Evolutionary conservation across 2,797 vertebrate species (phyloP).

Genomic region (Champsocephalus gunnari): DNA sequence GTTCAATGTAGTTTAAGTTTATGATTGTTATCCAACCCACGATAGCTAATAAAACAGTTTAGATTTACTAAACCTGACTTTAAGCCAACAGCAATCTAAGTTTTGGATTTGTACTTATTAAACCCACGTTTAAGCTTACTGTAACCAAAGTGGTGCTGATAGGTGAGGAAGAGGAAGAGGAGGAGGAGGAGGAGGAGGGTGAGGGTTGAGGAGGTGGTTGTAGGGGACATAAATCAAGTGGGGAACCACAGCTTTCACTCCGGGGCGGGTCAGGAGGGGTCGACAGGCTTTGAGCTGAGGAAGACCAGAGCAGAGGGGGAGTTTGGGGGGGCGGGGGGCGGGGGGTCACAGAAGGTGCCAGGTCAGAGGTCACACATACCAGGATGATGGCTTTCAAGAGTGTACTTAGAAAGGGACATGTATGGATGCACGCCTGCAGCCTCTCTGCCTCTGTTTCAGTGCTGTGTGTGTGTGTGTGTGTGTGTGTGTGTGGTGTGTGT

Average conservation of each 20-base stretch:
- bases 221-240: constrained; percentile 92
- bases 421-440: constrained; percentile 35
- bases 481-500: no score
- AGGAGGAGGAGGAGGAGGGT: constrained; percentile 63
- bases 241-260: constrained; percentile 85
- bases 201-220: constrained; percentile 72
- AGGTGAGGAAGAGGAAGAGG: no score
- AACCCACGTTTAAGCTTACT: background rate
- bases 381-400: constrained; percentile 67
- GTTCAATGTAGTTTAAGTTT: no score
- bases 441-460: background rate
- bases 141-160: background rate
- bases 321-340: constrained; percentile 35
- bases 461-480: background rate
- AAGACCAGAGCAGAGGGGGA: constrained; percentile 64
- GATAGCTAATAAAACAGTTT: no score
- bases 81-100: no score
- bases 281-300: constrained; percentile 74
- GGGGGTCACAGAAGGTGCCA: constrained; percentile 61
- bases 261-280: constrained; percentile 74
- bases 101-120: background rate
- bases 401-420: constrained; percentile 43
- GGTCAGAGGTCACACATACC: constrained; percentile 72
- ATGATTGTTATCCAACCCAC: no score
- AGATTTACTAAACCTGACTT: no score